These are phyloP conservation scores for Zaprionus obscuricornis DNA, from an alignment of 2,888 invertebrate genomes.

Conservation along the genomic window DNA sequence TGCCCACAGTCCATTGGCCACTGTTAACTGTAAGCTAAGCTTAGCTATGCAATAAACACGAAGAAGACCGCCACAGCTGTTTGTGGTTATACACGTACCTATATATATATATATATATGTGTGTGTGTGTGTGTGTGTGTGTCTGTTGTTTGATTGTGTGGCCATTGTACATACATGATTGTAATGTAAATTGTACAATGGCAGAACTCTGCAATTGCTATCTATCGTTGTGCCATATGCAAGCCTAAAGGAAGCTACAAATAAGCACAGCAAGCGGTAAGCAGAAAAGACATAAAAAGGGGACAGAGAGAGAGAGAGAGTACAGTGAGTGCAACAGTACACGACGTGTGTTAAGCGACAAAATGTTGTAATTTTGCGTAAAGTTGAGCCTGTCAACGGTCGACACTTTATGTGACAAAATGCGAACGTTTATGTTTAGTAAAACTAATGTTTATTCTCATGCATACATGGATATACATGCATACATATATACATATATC, in stretches of 20 bases:
- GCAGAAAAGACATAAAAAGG: neutral
- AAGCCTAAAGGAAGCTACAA: too few species aligned
- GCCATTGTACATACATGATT: constrained; percentile 33
- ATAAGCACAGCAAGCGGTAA: constrained; percentile 5
- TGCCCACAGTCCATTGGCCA: too few species aligned
- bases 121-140: constrained; percentile 1
- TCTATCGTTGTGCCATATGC: too few species aligned
- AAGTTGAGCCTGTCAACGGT: constrained; percentile 65
- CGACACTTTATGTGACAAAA: constrained; percentile 65
- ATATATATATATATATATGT: too few species aligned
- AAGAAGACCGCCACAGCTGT: constrained; percentile 24
- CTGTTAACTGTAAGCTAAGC: too few species aligned
- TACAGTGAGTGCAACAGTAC: too few species aligned
- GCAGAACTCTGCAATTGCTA: too few species aligned
- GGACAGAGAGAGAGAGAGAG: too few species aligned
- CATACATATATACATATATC: neutral
- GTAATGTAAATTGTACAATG: constrained; percentile 48
- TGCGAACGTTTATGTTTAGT: constrained; percentile 56
- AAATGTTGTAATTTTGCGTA: constrained; percentile 57
- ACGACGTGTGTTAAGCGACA: too few species aligned
- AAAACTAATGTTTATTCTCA: constrained; percentile 56
- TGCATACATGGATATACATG: neutral
- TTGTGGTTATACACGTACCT: constrained; percentile 33
- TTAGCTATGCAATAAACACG: neutral
- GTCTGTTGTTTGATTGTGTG: constrained; percentile 4